Evolutionary conservation across 2,888 invertebrate genomes (phyloP).

Genomic region (Pristionchus arcanus): DNA sequence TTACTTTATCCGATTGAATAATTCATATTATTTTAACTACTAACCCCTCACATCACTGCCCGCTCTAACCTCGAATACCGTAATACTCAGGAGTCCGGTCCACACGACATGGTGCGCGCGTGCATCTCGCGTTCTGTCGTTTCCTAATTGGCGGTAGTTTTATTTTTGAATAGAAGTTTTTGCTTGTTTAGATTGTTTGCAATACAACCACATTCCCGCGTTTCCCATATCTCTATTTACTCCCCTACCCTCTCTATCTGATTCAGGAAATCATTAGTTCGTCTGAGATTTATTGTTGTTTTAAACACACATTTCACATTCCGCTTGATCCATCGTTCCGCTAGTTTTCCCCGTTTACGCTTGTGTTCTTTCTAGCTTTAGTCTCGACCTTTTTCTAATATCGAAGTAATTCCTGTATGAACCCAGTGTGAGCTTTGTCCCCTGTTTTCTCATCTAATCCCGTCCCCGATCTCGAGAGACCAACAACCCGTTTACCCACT

Average conservation of each 20-base stretch:
- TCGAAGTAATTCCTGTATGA: conserved; percentile 19
- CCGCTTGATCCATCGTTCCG: conserved; percentile 17
- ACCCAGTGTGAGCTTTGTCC: conserved; percentile 14
- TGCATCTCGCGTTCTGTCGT: conserved; percentile 34
- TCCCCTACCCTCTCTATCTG: background rate
- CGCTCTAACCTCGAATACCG: conserved; percentile 38
- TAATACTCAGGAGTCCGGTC: background rate
- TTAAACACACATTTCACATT: conserved; percentile 33
- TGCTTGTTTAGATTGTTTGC: background rate
- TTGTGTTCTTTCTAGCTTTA: conserved; percentile 10
- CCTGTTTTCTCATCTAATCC: background rate
- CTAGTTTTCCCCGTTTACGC: conserved; percentile 25
- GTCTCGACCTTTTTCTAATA: background rate
- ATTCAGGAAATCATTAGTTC: conserved; percentile 3
- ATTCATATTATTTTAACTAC: background rate
- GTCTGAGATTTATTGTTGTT: conserved; percentile 31
- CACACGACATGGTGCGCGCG: conserved; percentile 15
- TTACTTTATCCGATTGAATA: background rate
- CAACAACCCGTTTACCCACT: conserved; percentile 20
- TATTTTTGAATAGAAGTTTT: background rate
- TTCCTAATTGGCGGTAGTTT: conserved; percentile 11
- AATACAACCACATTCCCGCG: conserved; percentile 6
- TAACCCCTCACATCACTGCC: conserved; percentile 30
- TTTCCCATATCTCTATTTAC: conserved; percentile 16
- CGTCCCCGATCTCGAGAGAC: conserved; percentile 32